Percentiles rank a stretch among this genome's conserved stretches.
Conservation (phyloP, 2,888 invertebrate species). For the Danaus chrysippus region DNA sequence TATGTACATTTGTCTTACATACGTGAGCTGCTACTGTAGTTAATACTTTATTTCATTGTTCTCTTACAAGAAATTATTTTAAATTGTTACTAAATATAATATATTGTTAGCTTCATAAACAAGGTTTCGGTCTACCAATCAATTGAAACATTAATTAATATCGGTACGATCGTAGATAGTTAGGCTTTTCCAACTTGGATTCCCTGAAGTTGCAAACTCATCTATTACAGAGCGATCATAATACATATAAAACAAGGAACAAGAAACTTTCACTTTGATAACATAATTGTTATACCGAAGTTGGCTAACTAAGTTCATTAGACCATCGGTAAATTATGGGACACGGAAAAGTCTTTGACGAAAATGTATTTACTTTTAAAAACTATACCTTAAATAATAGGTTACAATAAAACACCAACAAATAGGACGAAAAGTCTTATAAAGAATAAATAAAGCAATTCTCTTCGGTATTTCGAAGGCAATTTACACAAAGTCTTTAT, state of each 20-base stretch:
- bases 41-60: too few species aligned
- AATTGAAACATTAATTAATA: slow-evolving; percentile 9
- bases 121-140: too few species aligned
- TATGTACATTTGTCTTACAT: too few species aligned
- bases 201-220: neutral
- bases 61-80: too few species aligned
- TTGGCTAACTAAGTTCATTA: slow-evolving; percentile 1
- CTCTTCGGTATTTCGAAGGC: neutral
- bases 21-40: too few species aligned
- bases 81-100: too few species aligned
- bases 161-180: neutral
- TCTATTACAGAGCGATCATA: neutral
- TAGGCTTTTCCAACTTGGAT: neutral
- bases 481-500: slow-evolving; percentile 5
- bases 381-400: neutral
- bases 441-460: neutral
- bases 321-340: neutral
- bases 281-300: neutral
- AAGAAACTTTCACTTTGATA: slow-evolving; percentile 1
- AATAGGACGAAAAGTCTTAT: neutral
- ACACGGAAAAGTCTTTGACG: too few species aligned
- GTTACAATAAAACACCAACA: neutral
- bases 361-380: too few species aligned
- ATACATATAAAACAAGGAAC: neutral
- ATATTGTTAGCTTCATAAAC: too few species aligned